Conservation (phyloP, 2,113 vertebrate genomes). For the Odocoileus hemionus region DNA sequence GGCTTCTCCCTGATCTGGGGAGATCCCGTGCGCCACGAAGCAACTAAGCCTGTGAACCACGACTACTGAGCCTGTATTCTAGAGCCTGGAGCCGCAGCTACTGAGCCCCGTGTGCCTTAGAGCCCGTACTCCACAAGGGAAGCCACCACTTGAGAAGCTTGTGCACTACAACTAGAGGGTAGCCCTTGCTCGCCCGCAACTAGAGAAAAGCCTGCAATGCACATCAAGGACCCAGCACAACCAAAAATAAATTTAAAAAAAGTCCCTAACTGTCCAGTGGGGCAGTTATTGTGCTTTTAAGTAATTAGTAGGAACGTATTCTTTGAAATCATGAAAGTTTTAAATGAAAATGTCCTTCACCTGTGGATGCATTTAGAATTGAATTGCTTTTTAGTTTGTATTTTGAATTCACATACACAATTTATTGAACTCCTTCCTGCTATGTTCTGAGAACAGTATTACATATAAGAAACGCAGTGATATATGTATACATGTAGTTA, state of each 20-base stretch:
- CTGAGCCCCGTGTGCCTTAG: neutral
- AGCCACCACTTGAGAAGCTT: neutral
- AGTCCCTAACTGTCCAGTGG: neutral
- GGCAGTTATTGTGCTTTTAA: neutral
- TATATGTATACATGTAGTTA: neutral
- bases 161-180: neutral
- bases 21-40: neutral
- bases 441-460: neutral
- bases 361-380: neutral
- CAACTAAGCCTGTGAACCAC: neutral
- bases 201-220: neutral
- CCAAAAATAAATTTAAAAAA: neutral
- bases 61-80: neutral
- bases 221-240: neutral
- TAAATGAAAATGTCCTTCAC: constrained; percentile 4
- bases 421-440: neutral
- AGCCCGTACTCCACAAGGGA: neutral
- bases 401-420: constrained; percentile 13
- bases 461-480: neutral
- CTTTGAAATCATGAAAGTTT: neutral
- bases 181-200: neutral
- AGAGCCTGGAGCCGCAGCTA: neutral
- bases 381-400: neutral
- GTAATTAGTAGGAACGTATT: neutral
- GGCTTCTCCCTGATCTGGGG: neutral